These are phyloP conservation scores for Formica exsecta DNA, from an alignment of 1,140 invertebrate species.

Conservation along the genomic window DNA sequence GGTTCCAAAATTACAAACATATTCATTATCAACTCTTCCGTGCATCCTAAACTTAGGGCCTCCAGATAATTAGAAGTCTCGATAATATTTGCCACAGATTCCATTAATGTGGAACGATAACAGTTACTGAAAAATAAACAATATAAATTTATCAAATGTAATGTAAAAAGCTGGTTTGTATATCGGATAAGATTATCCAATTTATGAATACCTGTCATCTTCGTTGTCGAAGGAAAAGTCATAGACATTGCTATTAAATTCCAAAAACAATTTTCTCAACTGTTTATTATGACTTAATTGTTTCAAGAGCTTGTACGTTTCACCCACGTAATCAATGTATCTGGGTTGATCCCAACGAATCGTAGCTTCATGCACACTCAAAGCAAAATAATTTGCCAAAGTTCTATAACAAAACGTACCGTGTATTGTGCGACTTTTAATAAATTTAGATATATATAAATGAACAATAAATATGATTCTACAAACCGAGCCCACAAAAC, in stretches of 20 bases:
- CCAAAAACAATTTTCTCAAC: slow-evolving; percentile 82
- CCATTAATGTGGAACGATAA: slow-evolving; percentile 69
- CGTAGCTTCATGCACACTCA: slow-evolving; percentile 83
- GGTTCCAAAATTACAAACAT: slow-evolving; percentile 85
- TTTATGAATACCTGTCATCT: slow-evolving; percentile 71
- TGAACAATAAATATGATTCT: neutral
- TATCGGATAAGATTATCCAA: neutral
- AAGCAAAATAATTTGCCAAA: slow-evolving; percentile 80
- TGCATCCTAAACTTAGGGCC: slow-evolving; percentile 88
- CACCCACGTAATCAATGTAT: slow-evolving; percentile 69
- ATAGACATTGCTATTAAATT: slow-evolving; percentile 80
- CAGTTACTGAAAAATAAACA: slow-evolving; percentile 38
- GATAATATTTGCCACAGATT: slow-evolving; percentile 80
- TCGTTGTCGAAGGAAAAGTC: slow-evolving; percentile 77
- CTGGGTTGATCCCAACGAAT: slow-evolving; percentile 80
- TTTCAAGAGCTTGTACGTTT: slow-evolving; percentile 79
- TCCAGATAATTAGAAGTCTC: slow-evolving; percentile 84
- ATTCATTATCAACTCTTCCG: slow-evolving; percentile 87
- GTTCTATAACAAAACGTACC: slow-evolving; percentile 72
- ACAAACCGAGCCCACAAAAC: slow-evolving; percentile 83
- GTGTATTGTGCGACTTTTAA: neutral
- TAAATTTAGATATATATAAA: neutral
- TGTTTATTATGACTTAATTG: slow-evolving; percentile 82
- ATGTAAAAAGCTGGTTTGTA: neutral
- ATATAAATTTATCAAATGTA: neutral